Base-by-base conservation (phyloP, 2,113 vertebrate genomes). In the Thomomys bottae region DNA sequence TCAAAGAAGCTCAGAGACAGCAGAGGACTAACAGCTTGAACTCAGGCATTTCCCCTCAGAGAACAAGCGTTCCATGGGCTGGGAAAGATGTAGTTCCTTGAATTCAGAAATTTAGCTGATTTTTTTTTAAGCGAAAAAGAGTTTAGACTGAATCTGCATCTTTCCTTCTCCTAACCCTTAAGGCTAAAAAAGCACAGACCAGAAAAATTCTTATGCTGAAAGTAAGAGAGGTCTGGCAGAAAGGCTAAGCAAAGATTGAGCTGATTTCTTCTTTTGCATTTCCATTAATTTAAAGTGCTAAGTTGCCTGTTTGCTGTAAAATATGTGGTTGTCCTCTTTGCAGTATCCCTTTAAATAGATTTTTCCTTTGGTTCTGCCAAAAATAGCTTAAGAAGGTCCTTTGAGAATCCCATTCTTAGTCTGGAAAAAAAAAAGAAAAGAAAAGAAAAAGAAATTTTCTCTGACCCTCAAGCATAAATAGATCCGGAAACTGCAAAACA, bases 211-310 rank as follows among this genome's bases (percentile, higher is more conserved):
- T 92, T 94, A n/a, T 10, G 30, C 34, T 84, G 80, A 73, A 80
- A 90, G 79, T 89, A 80, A 84, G 80, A 24, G 57, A 89, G 21
- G 14, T 66, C 70, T 86, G 77, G 59, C 63, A 88, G 34, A 0
- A 1, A 85, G 66, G 68, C 36, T 84, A 83, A 84, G 3, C 54
- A 34, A 86, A 36, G 75, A 8, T 14, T 76, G 61, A 75, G 64
- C n/a, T 83, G n/a, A 92, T 78, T 87, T 90, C 78, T 90, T 80
- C 61, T 81, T 71, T 59, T 90, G 49, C 17, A 61, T 88, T 95
- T 93, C 92, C 80, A 93, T 92, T 95, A 92, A 89, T 54, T 95
- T 95, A 96, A 97, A 94, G 93, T 83, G 85, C 86, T 92, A 94
- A 91, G 49, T 84, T 92, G 83, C 66, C 83, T 92, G 3, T 93